phyloP scores from a whole-genome alignment of 2,888 invertebrate genomes.

The Ypsolopha sequella region DNA sequence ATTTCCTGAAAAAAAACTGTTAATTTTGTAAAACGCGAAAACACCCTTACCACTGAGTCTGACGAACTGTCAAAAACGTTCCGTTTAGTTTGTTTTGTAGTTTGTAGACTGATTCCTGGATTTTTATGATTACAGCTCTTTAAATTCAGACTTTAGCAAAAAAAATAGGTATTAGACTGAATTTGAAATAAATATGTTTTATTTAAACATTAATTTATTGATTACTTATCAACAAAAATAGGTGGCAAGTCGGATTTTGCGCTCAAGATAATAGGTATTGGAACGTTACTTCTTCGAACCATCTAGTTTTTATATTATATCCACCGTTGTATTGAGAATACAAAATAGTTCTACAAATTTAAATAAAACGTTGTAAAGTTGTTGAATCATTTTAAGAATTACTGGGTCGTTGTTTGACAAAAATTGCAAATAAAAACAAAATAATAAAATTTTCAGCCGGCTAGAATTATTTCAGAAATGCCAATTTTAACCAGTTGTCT shows the following conservation, averaged over 20 bases:
- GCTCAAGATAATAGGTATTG: too few species aligned
- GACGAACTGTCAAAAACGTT: constrained; percentile 17
- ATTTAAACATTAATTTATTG: too few species aligned
- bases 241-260: neutral
- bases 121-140: too few species aligned
- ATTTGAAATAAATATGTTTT: too few species aligned
- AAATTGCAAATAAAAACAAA: neutral
- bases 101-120: neutral
- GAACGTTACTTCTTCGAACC: too few species aligned
- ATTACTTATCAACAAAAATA: neutral
- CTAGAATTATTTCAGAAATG: neutral
- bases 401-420: neutral
- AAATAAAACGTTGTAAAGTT: too few species aligned
- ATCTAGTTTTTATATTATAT: too few species aligned
- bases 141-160: too few species aligned
- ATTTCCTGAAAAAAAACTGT: neutral
- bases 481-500: neutral
- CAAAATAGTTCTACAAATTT: too few species aligned
- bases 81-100: neutral
- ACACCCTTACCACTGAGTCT: constrained; percentile 36
- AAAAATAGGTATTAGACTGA: too few species aligned
- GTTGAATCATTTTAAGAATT: too few species aligned
- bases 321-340: too few species aligned
- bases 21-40: constrained; percentile 17
- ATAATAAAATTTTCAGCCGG: neutral